Evolutionary conservation across 2,888 invertebrate species (phyloP).

Genomic region (Cheilosia pagana): DNA sequence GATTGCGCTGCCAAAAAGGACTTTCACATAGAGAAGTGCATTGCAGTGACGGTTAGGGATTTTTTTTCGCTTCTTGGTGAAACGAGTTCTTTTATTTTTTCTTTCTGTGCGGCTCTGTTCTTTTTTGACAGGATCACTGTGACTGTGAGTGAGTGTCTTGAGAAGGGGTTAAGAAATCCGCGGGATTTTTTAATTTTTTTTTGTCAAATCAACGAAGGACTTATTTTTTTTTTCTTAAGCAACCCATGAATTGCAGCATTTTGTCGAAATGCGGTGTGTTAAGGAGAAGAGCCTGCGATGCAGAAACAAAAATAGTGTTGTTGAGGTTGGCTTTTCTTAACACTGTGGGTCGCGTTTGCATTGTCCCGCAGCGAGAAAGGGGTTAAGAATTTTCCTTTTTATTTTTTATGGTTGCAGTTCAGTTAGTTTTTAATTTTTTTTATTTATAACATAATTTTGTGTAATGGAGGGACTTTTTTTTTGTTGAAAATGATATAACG

Average conservation of each 20-base stretch:
- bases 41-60: constrained; percentile 62
- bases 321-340: constrained; percentile 73
- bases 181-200: constrained; percentile 56
- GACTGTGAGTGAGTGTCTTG: constrained; percentile 17
- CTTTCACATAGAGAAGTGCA: constrained; percentile 65
- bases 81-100: constrained; percentile 55
- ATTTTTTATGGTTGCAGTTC: constrained; percentile 56
- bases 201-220: constrained; percentile 20
- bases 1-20: constrained; percentile 20
- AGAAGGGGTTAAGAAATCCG: constrained; percentile 70
- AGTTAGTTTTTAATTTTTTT: constrained; percentile 55
- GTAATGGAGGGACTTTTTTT: constrained; percentile 52
- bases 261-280: constrained; percentile 71
- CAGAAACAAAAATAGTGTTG: constrained; percentile 51
- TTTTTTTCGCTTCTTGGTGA: constrained; percentile 47
- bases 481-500: constrained; percentile 70
- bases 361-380: constrained; percentile 48
- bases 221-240: constrained; percentile 5
- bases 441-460: constrained; percentile 75
- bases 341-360: constrained; percentile 56
- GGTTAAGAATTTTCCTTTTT: constrained; percentile 31
- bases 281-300: constrained; percentile 47
- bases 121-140: constrained; percentile 57
- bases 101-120: constrained; percentile 5
- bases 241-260: constrained; percentile 58